These are phyloP conservation scores for Rhodeus uyekii DNA, from an alignment of 2,797 vertebrate species.

Conservation along the genomic window DNA sequence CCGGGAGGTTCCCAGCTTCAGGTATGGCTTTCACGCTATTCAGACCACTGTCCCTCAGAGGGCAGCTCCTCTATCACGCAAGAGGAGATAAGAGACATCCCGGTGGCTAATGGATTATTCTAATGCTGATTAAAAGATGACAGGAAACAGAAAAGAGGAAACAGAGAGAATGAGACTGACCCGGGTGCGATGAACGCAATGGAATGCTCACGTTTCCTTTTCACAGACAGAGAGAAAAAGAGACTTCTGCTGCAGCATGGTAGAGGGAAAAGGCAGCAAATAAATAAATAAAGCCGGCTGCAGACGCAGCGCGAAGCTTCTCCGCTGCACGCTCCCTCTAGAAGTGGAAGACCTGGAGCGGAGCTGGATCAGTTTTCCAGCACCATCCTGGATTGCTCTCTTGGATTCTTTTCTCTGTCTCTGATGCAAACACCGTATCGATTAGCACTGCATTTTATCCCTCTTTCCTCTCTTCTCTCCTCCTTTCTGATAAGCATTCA, in stretches of 20 bases:
- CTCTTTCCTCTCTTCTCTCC: conserved; percentile 54
- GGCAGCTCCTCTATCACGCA: conserved; percentile 70
- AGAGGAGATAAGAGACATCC: conserved; percentile 65
- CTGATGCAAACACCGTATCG: conserved; percentile 58
- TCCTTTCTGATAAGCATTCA: conserved; percentile 53
- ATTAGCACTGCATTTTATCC: conserved; percentile 72
- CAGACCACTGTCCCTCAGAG: conserved; percentile 71
- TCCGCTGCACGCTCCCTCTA: conserved; percentile 19
- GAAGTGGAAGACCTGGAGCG: conserved; percentile 37
- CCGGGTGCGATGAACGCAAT: conserved; percentile 5
- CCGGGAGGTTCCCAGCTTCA: conserved; percentile 72
- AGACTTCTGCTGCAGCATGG: conserved; percentile 76
- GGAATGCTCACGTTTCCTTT: conserved; percentile 22
- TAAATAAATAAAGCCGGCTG: conserved; percentile 74
- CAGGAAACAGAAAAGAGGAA: conserved; percentile 35
- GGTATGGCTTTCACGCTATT: conserved; percentile 75
- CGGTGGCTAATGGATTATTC: conserved; percentile 69
- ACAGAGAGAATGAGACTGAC: conserved; percentile 15
- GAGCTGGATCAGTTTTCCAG: conserved; percentile 62
- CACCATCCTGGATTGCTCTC: conserved; percentile 55
- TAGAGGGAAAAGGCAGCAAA: conserved; percentile 69
- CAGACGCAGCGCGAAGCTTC: conserved; percentile 43
- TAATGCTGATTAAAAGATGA: conserved; percentile 58
- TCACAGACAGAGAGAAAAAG: conserved; percentile 10
- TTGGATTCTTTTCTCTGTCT: conserved; percentile 71